A percentile compares a stretch with the other conserved stretches of the same genome.
Evolutionary conservation across 1,140 invertebrate genomes (phyloP).

Genomic region (Charaxes varanes): DNA sequence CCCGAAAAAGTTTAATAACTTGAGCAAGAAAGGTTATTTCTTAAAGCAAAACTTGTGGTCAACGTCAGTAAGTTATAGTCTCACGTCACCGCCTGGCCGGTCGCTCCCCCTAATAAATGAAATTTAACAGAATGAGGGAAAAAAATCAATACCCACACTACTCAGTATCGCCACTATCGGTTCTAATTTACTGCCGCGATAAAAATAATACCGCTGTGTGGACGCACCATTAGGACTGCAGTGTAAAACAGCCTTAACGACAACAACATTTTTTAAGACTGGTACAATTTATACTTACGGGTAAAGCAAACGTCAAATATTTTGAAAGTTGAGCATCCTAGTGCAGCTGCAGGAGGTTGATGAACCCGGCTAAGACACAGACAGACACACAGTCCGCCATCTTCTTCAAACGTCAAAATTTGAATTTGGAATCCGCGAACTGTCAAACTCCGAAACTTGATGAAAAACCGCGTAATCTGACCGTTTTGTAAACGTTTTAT

Average conservation of each 20-base stretch:
- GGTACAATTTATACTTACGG: conserved; percentile 47
- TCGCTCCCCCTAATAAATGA: conserved; percentile 70
- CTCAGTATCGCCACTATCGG: conserved; percentile 61
- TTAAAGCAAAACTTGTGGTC: conserved; percentile 12
- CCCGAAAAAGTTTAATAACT: too few relatives aligned
- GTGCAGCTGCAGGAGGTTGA: conserved; percentile 34
- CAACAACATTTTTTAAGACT: background rate
- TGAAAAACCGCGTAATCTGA: too few relatives aligned
- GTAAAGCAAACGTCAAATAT: conserved; percentile 66
- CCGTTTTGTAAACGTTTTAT: too few relatives aligned
- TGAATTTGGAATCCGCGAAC: conserved; percentile 55
- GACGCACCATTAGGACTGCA: conserved; percentile 1
- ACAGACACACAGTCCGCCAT: conserved; percentile 63
- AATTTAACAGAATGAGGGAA: conserved; percentile 73
- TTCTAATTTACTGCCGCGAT: conserved; percentile 61
- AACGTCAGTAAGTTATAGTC: conserved; percentile 18
- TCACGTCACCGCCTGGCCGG: conserved; percentile 49
- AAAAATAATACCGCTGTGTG: conserved; percentile 19
- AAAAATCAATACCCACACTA: conserved; percentile 69
- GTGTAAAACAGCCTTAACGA: background rate
- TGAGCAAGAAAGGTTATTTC: background rate
- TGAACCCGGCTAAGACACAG: conserved; percentile 47
- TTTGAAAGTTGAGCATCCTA: conserved; percentile 67
- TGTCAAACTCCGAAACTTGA: conserved; percentile 59
- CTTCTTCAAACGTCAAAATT: conserved; percentile 63